phyloP scores from a whole-genome alignment of 2,113 vertebrate species.

The Heterocephalus glaber region DNA sequence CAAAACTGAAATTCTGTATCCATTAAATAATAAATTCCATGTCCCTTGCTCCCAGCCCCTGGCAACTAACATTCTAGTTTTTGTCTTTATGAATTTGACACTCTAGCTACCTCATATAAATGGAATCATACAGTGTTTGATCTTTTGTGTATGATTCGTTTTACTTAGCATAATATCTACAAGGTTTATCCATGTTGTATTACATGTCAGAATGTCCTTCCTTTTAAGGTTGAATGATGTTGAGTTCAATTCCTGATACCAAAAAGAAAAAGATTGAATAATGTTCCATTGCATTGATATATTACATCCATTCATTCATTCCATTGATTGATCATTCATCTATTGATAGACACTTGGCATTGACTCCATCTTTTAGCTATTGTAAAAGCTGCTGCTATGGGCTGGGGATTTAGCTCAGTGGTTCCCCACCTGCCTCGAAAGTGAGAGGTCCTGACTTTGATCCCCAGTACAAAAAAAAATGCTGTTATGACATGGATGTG shows the following conservation, averaged over 20 bases:
- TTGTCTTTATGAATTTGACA: neutral
- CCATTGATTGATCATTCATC: neutral
- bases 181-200: neutral
- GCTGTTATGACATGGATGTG: neutral
- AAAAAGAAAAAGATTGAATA: too few relatives aligned
- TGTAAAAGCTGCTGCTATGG: neutral
- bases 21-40: neutral
- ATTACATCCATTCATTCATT: too few relatives aligned
- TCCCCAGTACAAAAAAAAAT: too few relatives aligned
- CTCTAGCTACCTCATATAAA: neutral
- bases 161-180: neutral
- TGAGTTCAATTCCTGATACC: too few relatives aligned
- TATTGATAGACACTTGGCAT: neutral
- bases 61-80: neutral
- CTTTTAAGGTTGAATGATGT: neutral
- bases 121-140: neutral
- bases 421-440: too few relatives aligned
- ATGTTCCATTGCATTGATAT: neutral
- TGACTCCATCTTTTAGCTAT: neutral
- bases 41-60: accelerated
- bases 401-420: too few relatives aligned
- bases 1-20: neutral
- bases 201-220: neutral
- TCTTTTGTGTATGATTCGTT: neutral
- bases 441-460: too few relatives aligned